These are phyloP conservation scores for Barbus barbus DNA, from an alignment of 2,113 vertebrate species.

Conservation along the genomic window DNA sequence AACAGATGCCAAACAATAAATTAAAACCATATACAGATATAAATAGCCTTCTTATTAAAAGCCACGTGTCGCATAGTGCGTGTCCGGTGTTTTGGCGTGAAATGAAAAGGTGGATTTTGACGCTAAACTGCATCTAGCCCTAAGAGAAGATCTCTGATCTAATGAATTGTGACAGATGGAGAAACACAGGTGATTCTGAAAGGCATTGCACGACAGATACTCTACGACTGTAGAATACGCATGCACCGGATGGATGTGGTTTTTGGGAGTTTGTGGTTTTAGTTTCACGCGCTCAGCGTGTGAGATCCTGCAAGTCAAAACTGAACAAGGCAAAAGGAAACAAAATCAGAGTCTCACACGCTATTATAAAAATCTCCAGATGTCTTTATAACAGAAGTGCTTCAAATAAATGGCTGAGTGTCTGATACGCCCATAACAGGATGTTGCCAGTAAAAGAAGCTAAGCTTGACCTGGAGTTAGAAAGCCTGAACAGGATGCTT, in stretches of 20 bases:
- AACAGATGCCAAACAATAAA: slow-evolving; percentile 60
- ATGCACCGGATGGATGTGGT: no score
- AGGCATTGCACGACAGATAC: not conserved
- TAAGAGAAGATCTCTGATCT: slow-evolving; percentile 40
- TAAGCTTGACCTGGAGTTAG: no score
- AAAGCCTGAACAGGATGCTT: not conserved
- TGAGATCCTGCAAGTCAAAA: no score
- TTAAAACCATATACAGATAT: slow-evolving; percentile 39
- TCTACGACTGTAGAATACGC: no score
- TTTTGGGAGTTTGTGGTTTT: no score
- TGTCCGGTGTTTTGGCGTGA: slow-evolving; percentile 41
- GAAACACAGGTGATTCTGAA: not conserved
- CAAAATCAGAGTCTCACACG: no score
- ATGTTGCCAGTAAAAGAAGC: no score
- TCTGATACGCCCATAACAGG: no score
- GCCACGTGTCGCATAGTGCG: slow-evolving; percentile 8
- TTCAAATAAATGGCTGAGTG: not conserved
- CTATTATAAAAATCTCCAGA: not conserved
- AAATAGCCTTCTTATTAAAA: slow-evolving; percentile 44
- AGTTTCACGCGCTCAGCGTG: no score
- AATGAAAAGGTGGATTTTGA: slow-evolving; percentile 6
- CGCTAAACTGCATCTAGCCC: slow-evolving; percentile 41
- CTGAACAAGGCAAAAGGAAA: no score
- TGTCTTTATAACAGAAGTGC: not conserved
- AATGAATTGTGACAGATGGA: not conserved